Evolutionary conservation across 2,797 vertebrate species (phyloP).

Genomic region (Melopsittacus undulatus): DNA sequence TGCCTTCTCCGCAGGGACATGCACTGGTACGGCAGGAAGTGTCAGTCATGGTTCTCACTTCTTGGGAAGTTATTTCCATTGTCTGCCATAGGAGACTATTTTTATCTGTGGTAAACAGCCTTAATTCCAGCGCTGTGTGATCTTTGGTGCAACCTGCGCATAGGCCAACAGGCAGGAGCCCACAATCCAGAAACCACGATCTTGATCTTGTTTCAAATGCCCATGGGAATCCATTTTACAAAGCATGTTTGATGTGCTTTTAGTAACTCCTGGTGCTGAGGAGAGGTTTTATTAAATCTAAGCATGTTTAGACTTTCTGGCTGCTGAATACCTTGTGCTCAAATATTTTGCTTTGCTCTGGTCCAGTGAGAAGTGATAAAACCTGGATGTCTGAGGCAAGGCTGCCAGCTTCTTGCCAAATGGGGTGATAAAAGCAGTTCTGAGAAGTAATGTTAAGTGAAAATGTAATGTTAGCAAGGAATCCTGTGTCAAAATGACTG

Average conservation of each 20-base stretch:
- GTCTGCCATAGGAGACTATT: background rate
- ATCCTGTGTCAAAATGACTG: background rate
- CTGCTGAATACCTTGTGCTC: background rate
- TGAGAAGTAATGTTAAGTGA: background rate
- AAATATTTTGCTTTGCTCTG: background rate
- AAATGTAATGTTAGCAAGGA: background rate
- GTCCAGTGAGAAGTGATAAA: background rate
- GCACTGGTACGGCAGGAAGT: background rate
- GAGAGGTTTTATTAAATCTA: background rate
- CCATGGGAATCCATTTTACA: background rate
- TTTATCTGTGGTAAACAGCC: slow-evolving; percentile 12
- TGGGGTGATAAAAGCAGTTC: background rate
- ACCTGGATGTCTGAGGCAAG: background rate
- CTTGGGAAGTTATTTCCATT: background rate
- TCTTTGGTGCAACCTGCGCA: background rate
- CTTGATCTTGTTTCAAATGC: slow-evolving; percentile 13
- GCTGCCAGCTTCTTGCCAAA: slow-evolving; percentile 1
- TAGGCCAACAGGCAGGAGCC: background rate
- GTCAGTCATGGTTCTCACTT: background rate
- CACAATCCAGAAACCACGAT: background rate
- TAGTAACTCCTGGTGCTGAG: background rate
- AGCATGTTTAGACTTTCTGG: background rate
- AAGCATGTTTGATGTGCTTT: background rate
- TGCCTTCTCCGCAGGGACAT: background rate
- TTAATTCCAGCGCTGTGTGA: background rate